Base-by-base conservation (phyloP, 2,797 vertebrate species). In the Crypturellus tataupa region DNA sequence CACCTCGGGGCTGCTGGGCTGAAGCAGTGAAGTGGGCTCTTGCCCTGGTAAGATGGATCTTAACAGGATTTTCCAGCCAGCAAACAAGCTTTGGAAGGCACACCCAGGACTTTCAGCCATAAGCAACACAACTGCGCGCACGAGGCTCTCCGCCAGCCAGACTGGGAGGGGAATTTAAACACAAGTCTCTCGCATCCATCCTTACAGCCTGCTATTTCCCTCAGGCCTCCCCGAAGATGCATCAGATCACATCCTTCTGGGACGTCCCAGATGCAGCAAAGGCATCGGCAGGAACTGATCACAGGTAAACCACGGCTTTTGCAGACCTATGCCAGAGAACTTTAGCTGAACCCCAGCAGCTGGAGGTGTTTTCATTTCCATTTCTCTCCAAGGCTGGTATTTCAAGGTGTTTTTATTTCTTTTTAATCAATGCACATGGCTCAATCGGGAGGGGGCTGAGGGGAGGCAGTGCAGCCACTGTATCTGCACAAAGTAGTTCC, bases 351-450 rank as follows among this genome's bases (percentile, higher is more conserved):
- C 90, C 56, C 44, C 90, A 82, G 80, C 90, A 95, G 80, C 94
- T 86, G 85, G 56, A 95, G 67, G 59, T 21, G n/a, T 37, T 89
- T 94, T 92, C 59, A 91, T 94, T 93, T 95, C 82, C 89, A 94
- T 56, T 87, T 91, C 23, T 37, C 21, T 27, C 51, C 35, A 44
- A 92, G 77, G 63, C 62, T 92, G 89, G 80, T 92, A 85, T 95
- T 96, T 87, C 85, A 93, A 95, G 93, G 94, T 97, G 89, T 5
- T 93, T 94, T 95, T 86, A 72, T 89, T 95, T 94, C 80, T 91
- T 94, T 93, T 84, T 86, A 95, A 91, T 77, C 85, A 94, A 55
- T 73, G 49, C 65, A 68, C 31, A 15, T 29, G 86, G 89, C 49
- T 88, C 82, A 78, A 75, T 89, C 80, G 0, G 0, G 83, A 89